These are phyloP conservation scores for Drosophila anceps DNA, from an alignment of 2,888 invertebrate genomes.

Conservation along the genomic window DNA sequence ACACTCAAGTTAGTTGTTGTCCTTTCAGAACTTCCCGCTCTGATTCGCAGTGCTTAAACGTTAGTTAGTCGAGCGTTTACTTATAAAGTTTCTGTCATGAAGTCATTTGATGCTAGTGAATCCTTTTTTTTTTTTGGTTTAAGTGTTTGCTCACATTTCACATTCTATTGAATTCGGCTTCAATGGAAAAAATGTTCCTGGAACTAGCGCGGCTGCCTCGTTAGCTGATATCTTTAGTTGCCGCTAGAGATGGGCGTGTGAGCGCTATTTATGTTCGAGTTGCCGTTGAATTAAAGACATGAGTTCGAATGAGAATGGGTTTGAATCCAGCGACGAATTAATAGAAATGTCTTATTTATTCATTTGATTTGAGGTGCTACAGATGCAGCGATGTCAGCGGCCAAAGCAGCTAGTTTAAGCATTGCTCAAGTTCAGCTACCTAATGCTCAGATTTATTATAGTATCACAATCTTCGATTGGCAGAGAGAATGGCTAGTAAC, in stretches of 20 bases:
- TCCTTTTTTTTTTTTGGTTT: neutral
- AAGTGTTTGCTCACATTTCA: neutral
- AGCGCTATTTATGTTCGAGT: too few relatives aligned
- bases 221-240: slow-evolving; percentile 20
- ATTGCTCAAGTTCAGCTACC: too few relatives aligned
- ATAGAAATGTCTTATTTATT: neutral
- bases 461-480: too few relatives aligned
- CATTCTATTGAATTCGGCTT: neutral
- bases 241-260: slow-evolving; percentile 1
- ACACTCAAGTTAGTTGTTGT: neutral
- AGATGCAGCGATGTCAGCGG: too few relatives aligned
- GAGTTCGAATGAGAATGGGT: neutral
- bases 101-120: slow-evolving; percentile 2
- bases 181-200: slow-evolving; percentile 4
- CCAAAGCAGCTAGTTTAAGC: too few relatives aligned
- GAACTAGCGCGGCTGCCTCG: slow-evolving; percentile 7
- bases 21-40: neutral
- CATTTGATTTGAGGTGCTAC: neutral
- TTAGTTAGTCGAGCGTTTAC: neutral
- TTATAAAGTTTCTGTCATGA: neutral
- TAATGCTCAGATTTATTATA: too few relatives aligned
- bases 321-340: neutral
- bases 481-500: too few relatives aligned
- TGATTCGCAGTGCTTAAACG: neutral
- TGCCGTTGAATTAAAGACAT: too few relatives aligned